Evolutionary conservation across 2,797 vertebrate genomes (phyloP).

Genomic region (Catharus ustulatus): DNA sequence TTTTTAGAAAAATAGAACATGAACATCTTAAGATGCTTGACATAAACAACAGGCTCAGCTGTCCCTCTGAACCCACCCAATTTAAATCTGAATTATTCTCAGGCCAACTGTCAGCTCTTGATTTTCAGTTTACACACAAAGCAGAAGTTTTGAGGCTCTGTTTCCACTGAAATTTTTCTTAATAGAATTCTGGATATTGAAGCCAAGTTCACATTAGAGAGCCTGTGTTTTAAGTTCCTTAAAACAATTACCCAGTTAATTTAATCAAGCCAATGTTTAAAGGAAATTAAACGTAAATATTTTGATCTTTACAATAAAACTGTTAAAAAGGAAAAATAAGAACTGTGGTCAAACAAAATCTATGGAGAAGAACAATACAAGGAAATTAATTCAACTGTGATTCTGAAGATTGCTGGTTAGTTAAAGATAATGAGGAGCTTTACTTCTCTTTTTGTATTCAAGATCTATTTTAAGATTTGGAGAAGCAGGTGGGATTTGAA

Average conservation of each 20-base stretch:
- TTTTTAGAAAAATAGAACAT: neutral
- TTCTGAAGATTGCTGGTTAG: conserved; percentile 25
- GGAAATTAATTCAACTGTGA: conserved; percentile 20
- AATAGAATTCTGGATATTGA: neutral
- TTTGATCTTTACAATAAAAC: conserved; percentile 39
- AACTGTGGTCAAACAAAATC: neutral
- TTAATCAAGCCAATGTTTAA: conserved; percentile 28
- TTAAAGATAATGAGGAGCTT: conserved; percentile 36
- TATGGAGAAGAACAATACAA: conserved; percentile 8
- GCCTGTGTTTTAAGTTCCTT: neutral
- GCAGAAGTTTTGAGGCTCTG: neutral
- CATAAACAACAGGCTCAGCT: neutral
- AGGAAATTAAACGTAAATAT: conserved; percentile 44
- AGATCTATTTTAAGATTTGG: conserved; percentile 33
- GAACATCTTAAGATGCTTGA: neutral
- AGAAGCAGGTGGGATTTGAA: conserved; percentile 36
- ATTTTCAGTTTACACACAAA: neutral
- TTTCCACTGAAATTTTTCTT: conserved; percentile 9
- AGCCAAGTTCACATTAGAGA: conserved; percentile 24
- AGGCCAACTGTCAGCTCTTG: neutral
- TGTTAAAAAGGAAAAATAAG: neutral
- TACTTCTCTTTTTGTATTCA: conserved; percentile 8
- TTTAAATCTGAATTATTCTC: neutral
- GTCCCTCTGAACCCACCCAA: neutral
- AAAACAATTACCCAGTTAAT: conserved; percentile 49